Conservation (phyloP, 2,113 vertebrate species). For the Xiphophorus couchianus region DNA sequence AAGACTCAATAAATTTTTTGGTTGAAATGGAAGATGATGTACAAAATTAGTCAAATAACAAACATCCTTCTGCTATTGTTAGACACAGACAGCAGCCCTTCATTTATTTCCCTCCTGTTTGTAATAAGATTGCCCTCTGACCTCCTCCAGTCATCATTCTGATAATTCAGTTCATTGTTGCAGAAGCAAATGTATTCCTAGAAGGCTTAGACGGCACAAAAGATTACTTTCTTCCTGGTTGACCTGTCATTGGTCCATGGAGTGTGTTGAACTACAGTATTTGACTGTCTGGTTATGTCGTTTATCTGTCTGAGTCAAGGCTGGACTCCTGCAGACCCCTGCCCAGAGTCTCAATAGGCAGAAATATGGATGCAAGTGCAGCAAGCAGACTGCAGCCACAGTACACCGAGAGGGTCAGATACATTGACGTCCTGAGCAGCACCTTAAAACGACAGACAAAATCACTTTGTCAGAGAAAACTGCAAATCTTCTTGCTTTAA, state of each 20-base stretch:
- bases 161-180: conserved; percentile 9
- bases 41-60: conserved; percentile 27
- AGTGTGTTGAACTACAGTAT: background rate
- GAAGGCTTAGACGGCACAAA: conserved; percentile 7
- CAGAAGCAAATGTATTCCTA: conserved; percentile 20
- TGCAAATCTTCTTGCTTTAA: background rate
- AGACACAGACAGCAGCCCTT: conserved; percentile 11
- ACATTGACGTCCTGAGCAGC: conserved; percentile 50
- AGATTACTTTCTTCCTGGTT: background rate
- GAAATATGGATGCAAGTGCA: conserved; percentile 27
- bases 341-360: conserved; percentile 68
- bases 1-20: background rate
- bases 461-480: conserved; percentile 1
- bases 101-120: conserved; percentile 17
- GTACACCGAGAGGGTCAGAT: conserved; percentile 60
- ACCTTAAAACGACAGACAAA: conserved; percentile 51
- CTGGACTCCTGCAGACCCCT: conserved; percentile 48
- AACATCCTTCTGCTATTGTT: conserved; percentile 17
- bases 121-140: conserved; percentile 18
- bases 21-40: background rate
- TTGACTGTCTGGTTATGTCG: conserved; percentile 4
- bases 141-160: conserved; percentile 27
- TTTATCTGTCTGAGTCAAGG: background rate
- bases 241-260: background rate
- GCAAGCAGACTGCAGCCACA: conserved; percentile 60